These are phyloP conservation scores for Ferdinandea cuprea DNA, from an alignment of 2,888 invertebrate genomes.

Conservation along the genomic window DNA sequence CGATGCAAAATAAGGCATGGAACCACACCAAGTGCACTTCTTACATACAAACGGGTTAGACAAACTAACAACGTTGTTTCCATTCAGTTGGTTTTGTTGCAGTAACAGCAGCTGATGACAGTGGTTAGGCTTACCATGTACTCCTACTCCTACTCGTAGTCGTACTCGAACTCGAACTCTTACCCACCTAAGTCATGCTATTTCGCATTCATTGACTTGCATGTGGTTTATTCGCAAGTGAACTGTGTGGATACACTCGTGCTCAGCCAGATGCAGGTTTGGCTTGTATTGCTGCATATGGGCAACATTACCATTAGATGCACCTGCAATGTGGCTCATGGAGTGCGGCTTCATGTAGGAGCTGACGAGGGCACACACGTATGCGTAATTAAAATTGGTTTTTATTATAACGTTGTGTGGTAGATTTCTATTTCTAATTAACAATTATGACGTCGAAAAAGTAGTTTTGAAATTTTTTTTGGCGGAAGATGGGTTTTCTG, in stretches of 20 bases:
- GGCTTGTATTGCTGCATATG: slow-evolving; percentile 7
- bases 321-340: background rate
- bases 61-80: no score
- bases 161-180: background rate
- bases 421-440: slow-evolving; percentile 15
- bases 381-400: slow-evolving; percentile 18
- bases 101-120: no score
- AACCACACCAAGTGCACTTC: no score
- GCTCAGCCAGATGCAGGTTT: slow-evolving; percentile 14
- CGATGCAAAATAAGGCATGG: background rate
- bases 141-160: no score
- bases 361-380: background rate
- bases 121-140: no score
- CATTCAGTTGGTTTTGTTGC: no score
- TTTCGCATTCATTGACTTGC: slow-evolving; percentile 22
- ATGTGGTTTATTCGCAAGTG: slow-evolving; percentile 40
- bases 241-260: slow-evolving; percentile 16
- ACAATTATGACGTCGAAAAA: background rate
- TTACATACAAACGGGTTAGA: no score
- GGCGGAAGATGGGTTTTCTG: background rate
- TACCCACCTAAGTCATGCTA: background rate
- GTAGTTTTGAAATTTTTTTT: background rate
- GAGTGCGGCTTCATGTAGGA: background rate
- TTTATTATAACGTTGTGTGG: background rate
- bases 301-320: background rate